phyloP scores from a whole-genome alignment of 1,140 invertebrate genomes.

The Tetranychus urticae region DNA sequence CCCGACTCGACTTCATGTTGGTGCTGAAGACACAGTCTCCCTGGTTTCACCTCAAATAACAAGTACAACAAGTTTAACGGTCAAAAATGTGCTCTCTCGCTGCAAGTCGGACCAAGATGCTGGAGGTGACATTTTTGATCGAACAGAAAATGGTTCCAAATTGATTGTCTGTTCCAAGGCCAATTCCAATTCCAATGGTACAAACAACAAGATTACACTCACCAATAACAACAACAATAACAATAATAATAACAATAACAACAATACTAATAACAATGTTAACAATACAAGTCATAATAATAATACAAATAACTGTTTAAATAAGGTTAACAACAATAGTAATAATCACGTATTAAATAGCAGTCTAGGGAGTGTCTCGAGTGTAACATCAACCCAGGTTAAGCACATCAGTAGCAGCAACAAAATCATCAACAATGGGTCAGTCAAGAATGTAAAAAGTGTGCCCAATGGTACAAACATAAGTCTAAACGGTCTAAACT shows the following conservation, averaged over 20 bases:
- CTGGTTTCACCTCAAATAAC: neutral
- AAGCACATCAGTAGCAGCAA: too few species aligned
- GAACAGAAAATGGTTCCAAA: conserved; percentile 10
- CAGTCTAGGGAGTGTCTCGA: too few species aligned
- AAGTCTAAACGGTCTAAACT: neutral
- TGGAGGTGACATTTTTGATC: conserved; percentile 12
- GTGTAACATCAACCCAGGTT: too few species aligned
- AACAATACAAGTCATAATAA: too few species aligned
- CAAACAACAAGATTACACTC: neutral
- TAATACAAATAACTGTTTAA: too few species aligned
- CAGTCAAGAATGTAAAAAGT: too few species aligned
- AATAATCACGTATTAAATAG: too few species aligned
- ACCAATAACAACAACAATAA: neutral
- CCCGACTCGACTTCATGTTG: conserved; percentile 11
- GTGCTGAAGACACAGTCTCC: conserved; percentile 11
- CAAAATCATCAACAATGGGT: too few species aligned
- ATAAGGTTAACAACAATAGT: too few species aligned
- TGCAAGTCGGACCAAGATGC: conserved; percentile 16
- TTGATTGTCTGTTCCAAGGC: neutral
- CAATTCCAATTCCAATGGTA: neutral
- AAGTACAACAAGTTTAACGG: conserved; percentile 1
- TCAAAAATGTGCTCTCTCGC: conserved; percentile 9
- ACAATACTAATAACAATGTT: neutral
- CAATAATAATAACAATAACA: neutral
- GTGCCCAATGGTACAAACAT: neutral